A percentile compares a stretch with the other conserved stretches of the same genome.
phyloP scores from a whole-genome alignment of 2,797 vertebrate genomes.

The Cheracebus regulus region DNA sequence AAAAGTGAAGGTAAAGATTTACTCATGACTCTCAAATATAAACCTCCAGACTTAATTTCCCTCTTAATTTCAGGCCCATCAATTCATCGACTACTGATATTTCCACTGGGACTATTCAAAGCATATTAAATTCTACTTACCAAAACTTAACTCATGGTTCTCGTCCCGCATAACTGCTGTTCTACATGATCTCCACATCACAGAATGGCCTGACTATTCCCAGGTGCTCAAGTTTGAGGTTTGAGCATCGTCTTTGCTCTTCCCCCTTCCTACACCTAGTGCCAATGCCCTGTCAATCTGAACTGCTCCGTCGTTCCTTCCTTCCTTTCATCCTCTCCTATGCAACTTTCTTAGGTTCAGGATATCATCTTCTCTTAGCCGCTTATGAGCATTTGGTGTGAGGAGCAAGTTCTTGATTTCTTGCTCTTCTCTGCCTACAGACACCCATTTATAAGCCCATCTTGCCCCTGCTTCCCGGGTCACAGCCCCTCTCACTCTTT shows the following conservation, averaged over 20 bases:
- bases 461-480: not conserved
- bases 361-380: not conserved
- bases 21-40: not conserved
- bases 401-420: not conserved
- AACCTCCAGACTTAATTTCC: not conserved
- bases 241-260: not conserved
- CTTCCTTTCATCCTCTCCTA: not conserved
- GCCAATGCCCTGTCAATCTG: not conserved
- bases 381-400: not conserved
- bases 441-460: not conserved
- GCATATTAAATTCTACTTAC: not conserved
- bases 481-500: not conserved
- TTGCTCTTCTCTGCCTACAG: not conserved
- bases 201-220: not conserved
- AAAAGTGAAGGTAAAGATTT: not conserved
- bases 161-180: not conserved
- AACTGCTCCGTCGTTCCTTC: not conserved
- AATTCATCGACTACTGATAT: not conserved
- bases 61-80: not conserved
- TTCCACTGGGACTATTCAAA: not conserved
- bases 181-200: fast-evolving
- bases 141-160: not conserved
- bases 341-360: not conserved
- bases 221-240: not conserved
- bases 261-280: not conserved